A percentile compares a stretch with the other conserved stretches of the same genome.
phyloP scores from a whole-genome alignment of 2,113 vertebrate genomes.

The Laticauda laticaudata region DNA sequence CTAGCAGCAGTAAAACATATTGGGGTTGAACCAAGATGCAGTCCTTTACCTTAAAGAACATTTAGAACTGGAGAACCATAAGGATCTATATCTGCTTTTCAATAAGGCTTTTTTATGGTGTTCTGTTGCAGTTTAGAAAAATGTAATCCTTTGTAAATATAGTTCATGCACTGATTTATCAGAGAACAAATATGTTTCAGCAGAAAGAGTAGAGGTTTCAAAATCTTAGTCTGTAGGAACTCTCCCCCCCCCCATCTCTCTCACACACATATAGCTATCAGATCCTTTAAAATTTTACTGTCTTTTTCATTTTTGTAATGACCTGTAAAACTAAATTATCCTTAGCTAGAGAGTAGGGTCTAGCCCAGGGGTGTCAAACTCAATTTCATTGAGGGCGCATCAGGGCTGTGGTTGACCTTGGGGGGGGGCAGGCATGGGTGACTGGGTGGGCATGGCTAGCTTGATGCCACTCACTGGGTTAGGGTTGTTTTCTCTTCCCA shows the following conservation, averaged over 20 bases:
- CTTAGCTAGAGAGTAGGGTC: not conserved
- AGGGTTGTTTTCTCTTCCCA: too few relatives aligned
- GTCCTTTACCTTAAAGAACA: not conserved
- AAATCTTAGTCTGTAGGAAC: not conserved
- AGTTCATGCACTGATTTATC: not conserved
- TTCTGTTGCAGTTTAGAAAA: not conserved
- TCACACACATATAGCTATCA: not conserved
- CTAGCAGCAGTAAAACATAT: not conserved
- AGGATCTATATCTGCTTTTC: not conserved
- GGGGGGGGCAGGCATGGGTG: too few relatives aligned
- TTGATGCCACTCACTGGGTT: too few relatives aligned
- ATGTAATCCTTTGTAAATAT: not conserved
- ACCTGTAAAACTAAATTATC: not conserved
- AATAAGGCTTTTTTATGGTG: not conserved
- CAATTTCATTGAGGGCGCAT: too few relatives aligned
- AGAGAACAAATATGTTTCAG: not conserved
- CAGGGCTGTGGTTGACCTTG: too few relatives aligned
- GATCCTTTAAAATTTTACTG: not conserved
- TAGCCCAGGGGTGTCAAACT: too few relatives aligned
- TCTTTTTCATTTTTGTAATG: not conserved
- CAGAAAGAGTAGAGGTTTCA: not conserved
- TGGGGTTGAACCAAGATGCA: not conserved
- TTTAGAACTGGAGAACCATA: not conserved
- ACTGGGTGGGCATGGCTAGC: too few relatives aligned
- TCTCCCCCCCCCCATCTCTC: not conserved